Percentiles rank a stretch among this genome's conserved stretches.
phyloP scores from a whole-genome alignment of 2,113 vertebrate species.

The Pteruthius melanotis region DNA sequence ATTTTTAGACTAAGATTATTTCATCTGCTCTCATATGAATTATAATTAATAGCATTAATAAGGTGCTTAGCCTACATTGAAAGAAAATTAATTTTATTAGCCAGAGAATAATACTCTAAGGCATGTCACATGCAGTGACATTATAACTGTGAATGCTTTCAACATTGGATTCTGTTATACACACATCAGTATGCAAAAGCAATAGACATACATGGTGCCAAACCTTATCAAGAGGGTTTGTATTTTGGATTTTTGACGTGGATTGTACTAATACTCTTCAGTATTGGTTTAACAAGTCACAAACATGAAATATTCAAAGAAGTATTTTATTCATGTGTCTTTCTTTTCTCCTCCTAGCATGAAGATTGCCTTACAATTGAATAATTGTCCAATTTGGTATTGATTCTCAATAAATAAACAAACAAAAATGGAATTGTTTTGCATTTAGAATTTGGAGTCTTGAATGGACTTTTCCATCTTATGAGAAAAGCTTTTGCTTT shows the following conservation, averaged over 20 bases:
- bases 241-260: background rate
- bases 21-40: slow-evolving; percentile 26
- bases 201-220: background rate
- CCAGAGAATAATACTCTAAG: slow-evolving; percentile 17
- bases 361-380: background rate
- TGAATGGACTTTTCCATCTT: background rate
- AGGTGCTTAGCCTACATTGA: slow-evolving; percentile 30
- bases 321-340: background rate
- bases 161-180: background rate
- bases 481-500: background rate
- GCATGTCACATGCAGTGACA: background rate
- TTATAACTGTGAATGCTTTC: background rate
- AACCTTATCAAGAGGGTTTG: background rate
- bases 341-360: background rate
- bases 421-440: background rate
- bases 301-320: background rate
- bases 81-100: slow-evolving; percentile 52
- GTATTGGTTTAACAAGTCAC: background rate
- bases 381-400: background rate
- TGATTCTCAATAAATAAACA: background rate
- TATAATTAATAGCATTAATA: slow-evolving; percentile 41
- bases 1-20: slow-evolving; percentile 17
- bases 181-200: background rate
- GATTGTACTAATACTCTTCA: background rate
- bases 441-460: background rate